Evolutionary conservation across 2,113 vertebrate species (phyloP).

Genomic region (Salvelinus namaycush): DNA sequence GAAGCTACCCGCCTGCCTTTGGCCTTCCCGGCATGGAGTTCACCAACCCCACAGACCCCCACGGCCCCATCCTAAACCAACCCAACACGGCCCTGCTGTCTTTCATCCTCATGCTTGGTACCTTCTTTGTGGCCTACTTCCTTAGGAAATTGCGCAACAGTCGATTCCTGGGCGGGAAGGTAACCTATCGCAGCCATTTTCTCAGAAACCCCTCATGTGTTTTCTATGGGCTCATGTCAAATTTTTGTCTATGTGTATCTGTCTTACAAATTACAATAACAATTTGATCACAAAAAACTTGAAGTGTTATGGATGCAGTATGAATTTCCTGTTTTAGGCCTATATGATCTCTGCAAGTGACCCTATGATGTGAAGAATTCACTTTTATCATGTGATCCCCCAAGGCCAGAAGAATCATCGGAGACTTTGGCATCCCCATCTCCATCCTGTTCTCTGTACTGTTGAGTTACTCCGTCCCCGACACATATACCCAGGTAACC

Average conservation of each 20-base stretch:
- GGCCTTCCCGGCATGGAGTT: slow-evolving; percentile 37
- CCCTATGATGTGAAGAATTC: no score
- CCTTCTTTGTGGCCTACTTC: slow-evolving; percentile 96
- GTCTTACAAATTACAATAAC: no score
- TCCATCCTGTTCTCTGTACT: slow-evolving; percentile 94
- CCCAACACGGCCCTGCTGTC: slow-evolving; percentile 98
- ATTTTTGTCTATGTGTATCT: no score
- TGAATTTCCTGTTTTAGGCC: no score
- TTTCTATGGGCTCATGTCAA: no score
- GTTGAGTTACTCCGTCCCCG: slow-evolving; percentile 87
- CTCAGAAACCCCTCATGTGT: not conserved
- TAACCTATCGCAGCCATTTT: slow-evolving; percentile 41
- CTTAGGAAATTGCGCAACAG: slow-evolving; percentile 97
- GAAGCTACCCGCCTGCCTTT: slow-evolving; percentile 75
- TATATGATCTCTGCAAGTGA: no score
- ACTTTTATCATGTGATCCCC: no score
- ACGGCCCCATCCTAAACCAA: slow-evolving; percentile 78
- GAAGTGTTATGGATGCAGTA: no score
- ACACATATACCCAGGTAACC: slow-evolving; percentile 93
- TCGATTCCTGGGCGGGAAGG: slow-evolving; percentile 95
- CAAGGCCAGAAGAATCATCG: slow-evolving; percentile 89
- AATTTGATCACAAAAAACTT: no score
- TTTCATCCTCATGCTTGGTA: slow-evolving; percentile 95
- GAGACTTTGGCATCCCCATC: slow-evolving; percentile 97
- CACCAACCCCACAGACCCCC: slow-evolving; percentile 50